phyloP scores from a whole-genome alignment of 2,888 invertebrate genomes.

The Ceramica pisi region DNA sequence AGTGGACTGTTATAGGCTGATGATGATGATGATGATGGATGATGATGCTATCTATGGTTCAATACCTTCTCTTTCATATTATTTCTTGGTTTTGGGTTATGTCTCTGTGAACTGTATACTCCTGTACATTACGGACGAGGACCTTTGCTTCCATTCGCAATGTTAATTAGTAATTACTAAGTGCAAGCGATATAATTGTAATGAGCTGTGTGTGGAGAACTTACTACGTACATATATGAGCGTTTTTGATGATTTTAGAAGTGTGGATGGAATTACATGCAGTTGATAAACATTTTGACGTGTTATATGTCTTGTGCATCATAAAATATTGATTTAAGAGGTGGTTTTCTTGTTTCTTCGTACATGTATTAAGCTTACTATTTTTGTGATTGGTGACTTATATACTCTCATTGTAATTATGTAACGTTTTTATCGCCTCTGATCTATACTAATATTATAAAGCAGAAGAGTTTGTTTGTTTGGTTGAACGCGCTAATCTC shows the following conservation, averaged over 20 bases:
- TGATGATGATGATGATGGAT: too few relatives aligned
- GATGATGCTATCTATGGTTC: too few relatives aligned
- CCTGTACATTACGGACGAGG: neutral
- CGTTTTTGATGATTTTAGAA: neutral
- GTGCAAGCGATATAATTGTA: conserved; percentile 27
- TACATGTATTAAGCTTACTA: neutral
- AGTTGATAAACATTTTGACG: neutral
- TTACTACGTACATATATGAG: neutral
- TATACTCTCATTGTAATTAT: too few relatives aligned
- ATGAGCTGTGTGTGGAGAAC: conserved; percentile 25
- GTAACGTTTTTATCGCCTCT: too few relatives aligned
- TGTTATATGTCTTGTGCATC: neutral
- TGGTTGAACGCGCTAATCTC: too few relatives aligned
- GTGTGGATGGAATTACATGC: neutral
- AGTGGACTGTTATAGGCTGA: too few relatives aligned
- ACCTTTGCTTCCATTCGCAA: conserved; percentile 42
- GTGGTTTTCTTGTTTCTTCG: neutral
- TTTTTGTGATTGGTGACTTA: neutral
- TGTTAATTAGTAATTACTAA: conserved; percentile 41
- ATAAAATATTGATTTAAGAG: neutral
- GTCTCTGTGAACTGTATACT: conserved; percentile 21
- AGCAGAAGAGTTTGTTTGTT: too few relatives aligned
- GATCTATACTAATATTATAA: too few relatives aligned
- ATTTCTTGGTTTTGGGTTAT: too few relatives aligned
- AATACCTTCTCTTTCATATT: too few relatives aligned